phyloP scores from a whole-genome alignment of 2,888 invertebrate genomes.

The Helicoverpa assulta region DNA sequence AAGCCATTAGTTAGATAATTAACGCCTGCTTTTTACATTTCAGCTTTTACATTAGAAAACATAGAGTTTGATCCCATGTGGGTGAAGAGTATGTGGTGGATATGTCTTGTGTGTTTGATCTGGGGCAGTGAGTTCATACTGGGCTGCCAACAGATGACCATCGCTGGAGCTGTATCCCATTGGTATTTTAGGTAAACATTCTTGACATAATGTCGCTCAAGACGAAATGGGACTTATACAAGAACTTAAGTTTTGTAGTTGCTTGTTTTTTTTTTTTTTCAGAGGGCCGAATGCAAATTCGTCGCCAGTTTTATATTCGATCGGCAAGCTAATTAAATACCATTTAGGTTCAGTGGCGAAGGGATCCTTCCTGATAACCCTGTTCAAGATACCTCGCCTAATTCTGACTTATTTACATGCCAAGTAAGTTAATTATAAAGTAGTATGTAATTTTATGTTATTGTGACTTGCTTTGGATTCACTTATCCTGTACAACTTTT shows the following conservation, averaged over 20 bases:
- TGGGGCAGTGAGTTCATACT: constrained; percentile 98
- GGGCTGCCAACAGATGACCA: constrained; percentile 98
- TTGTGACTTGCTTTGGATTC: too few species aligned
- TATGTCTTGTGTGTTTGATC: constrained; percentile 96
- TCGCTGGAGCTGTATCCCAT: constrained; percentile 97
- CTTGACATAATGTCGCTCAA: background rate
- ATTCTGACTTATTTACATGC: constrained; percentile 97
- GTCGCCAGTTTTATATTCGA: constrained; percentile 92
- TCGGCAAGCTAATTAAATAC: constrained; percentile 95
- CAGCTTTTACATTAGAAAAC: constrained; percentile 84
- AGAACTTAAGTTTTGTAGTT: too few species aligned
- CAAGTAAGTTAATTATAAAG: constrained; percentile 91
- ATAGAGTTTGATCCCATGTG: constrained; percentile 95
- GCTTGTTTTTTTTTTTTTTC: constrained; percentile 62
- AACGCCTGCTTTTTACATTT: constrained; percentile 31
- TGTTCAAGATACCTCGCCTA: constrained; percentile 97
- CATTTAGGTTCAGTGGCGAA: constrained; percentile 98
- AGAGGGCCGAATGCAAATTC: constrained; percentile 92
- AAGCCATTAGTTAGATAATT: background rate
- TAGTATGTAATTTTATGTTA: too few species aligned
- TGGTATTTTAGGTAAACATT: constrained; percentile 97
- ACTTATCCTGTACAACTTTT: too few species aligned
- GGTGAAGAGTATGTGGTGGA: constrained; percentile 98
- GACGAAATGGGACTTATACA: too few species aligned
- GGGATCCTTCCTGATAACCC: constrained; percentile 97